Evolutionary conservation across 92 coral and sea anemone species (phyloP), one percentile per base, ranked within the genome.

Genomic region (Scolanthus callimorphus): DNA sequence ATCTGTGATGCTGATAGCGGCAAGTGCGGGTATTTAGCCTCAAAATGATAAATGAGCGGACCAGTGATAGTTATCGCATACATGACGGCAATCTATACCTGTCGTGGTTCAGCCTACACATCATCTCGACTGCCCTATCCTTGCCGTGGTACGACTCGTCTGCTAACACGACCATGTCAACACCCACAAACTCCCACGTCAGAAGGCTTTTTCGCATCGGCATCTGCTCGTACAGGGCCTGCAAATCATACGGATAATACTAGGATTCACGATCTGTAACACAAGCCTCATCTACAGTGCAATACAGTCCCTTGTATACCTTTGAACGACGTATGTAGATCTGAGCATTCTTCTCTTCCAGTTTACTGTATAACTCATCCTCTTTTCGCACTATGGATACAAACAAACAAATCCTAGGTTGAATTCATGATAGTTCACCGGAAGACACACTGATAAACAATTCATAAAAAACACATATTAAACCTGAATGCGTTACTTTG

Each of bases 291-390:
- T n/a, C n/a, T n/a, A n/a, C n/a, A n/a, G n/a, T n/a, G n/a, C n/a
- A n/a, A n/a, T n/a, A n/a, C n/a, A n/a, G n/a, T n/a, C n/a, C n/a
- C n/a, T n/a, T n/a, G n/a, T n/a, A n/a, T n/a, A 85, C 99, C 88
- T 73, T 74, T 8, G 99, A 94, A 19, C 99, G 74, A 15, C 79
- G 83, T 49, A 85, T 89, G 85, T 94, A 94, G 27, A 94, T 86
- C 50, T 94, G 89, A 28, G 99, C 89, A 76, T 90, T 94, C 59
- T 94, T 94, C 55, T 71, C 87, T 62, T 86, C 65, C 21, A 94
- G 74, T 28, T 87, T 77, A 26, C 65, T 45, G 61, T 81, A 69
- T 6, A 94, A 79, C 50, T 70, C 89, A 20, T 77, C 84, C 31
- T 81, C 97, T 44, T 85, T 94, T 69, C 89, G 79, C 62, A 84